Conservation (phyloP, 2,113 vertebrate genomes). For the Callipepla californica region DNA sequence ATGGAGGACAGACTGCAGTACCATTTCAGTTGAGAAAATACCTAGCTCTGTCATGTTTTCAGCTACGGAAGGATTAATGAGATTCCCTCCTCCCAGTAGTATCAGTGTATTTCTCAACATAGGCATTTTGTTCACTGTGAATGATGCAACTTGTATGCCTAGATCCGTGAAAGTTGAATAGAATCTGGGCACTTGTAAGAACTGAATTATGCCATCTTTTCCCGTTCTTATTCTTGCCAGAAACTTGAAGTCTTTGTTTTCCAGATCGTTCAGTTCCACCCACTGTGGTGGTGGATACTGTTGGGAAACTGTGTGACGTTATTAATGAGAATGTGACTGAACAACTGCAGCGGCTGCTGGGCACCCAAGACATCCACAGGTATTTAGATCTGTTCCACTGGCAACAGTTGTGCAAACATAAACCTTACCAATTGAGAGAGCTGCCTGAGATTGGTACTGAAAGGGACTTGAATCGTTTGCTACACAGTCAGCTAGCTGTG, state of each 20-base stretch:
- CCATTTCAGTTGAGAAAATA: background rate
- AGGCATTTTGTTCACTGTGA: background rate
- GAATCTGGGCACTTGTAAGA: background rate
- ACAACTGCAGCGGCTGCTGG: conserved; percentile 80
- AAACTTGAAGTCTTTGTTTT: conserved; percentile 27
- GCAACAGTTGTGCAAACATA: background rate
- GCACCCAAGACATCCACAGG: conserved; percentile 87
- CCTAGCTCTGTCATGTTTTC: background rate
- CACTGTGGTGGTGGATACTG: conserved; percentile 82
- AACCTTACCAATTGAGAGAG: background rate
- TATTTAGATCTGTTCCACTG: conserved; percentile 50
- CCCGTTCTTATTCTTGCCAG: background rate
- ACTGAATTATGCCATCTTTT: background rate
- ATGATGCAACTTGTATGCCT: background rate
- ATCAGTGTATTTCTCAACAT: background rate
- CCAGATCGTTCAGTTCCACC: conserved; percentile 83
- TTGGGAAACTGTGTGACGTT: conserved; percentile 80
- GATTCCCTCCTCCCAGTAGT: background rate
- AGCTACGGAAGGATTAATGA: background rate
- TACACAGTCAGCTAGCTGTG: background rate
- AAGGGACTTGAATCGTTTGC: background rate
- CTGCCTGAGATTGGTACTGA: background rate
- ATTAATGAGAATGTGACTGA: conserved; percentile 60
- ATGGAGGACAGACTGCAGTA: background rate
- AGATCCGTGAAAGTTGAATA: background rate